A percentile compares a stretch with the other conserved stretches of the same genome.
phyloP scores from a whole-genome alignment of 2,888 invertebrate genomes.

The Beris morrisii region DNA sequence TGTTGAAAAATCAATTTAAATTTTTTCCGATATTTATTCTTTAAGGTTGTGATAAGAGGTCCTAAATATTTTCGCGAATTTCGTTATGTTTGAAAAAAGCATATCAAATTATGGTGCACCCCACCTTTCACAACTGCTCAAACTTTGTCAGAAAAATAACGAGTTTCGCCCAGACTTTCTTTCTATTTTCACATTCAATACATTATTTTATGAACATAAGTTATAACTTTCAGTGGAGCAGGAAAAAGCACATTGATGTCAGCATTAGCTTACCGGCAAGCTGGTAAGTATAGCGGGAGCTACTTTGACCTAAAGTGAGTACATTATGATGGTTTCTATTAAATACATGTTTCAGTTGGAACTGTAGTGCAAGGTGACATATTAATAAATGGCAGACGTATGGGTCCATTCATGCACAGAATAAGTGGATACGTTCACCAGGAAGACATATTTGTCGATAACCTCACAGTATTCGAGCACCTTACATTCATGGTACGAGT shows the following conservation, averaged over 20 bases:
- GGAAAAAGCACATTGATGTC: constrained; percentile 90
- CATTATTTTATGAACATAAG: too few relatives aligned
- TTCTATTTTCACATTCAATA: too few relatives aligned
- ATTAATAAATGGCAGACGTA: constrained; percentile 72
- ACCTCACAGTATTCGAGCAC: constrained; percentile 85
- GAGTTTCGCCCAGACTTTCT: too few relatives aligned
- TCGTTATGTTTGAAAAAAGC: too few relatives aligned
- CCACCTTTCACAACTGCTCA: too few relatives aligned
- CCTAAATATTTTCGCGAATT: too few relatives aligned
- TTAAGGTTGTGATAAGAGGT: too few relatives aligned
- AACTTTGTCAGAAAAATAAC: too few relatives aligned
- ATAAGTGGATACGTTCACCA: constrained; percentile 90
- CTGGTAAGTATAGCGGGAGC: constrained; percentile 60
- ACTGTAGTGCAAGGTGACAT: constrained; percentile 77
- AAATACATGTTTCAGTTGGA: constrained; percentile 60
- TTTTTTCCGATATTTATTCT: too few relatives aligned
- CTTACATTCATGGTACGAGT: constrained; percentile 74
- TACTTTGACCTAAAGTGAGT: background rate
- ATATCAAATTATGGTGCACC: too few relatives aligned
- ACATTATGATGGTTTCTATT: background rate
- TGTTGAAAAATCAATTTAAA: too few relatives aligned
- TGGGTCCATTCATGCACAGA: constrained; percentile 75
- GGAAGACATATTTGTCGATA: constrained; percentile 84
- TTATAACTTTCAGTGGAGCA: constrained; percentile 62
- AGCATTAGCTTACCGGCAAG: constrained; percentile 74